These are phyloP conservation scores for Lineus longissimus DNA, from an alignment of 1,140 invertebrate genomes.

Conservation along the genomic window DNA sequence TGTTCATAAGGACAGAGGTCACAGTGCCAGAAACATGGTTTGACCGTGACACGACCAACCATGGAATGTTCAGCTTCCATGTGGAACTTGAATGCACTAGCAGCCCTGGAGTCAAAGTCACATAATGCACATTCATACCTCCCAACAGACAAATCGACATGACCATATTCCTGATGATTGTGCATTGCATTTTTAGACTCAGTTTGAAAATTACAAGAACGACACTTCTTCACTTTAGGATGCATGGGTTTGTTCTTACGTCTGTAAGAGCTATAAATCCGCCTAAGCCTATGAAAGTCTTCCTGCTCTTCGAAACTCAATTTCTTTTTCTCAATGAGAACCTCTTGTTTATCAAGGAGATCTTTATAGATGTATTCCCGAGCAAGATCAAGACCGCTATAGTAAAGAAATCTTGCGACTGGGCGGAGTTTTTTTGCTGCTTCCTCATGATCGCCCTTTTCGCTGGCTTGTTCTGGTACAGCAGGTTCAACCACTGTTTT, in stretches of 20 bases:
- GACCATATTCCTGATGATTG: constrained; percentile 86
- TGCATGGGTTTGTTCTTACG: constrained; percentile 73
- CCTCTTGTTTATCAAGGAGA: constrained; percentile 78
- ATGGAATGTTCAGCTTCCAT: constrained; percentile 86
- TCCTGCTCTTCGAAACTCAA: constrained; percentile 72
- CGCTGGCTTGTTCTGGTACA: not conserved
- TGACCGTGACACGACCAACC: constrained; percentile 74
- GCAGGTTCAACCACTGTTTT: constrained; percentile 26
- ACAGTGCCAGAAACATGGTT: constrained; percentile 85
- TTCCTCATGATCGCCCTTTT: constrained; percentile 26
- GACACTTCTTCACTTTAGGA: constrained; percentile 76
- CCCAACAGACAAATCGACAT: constrained; percentile 77
- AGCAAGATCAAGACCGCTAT: constrained; percentile 84
- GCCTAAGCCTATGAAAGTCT: constrained; percentile 78
- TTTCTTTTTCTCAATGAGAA: constrained; percentile 64
- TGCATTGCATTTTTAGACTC: constrained; percentile 82
- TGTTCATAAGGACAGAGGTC: constrained; percentile 92
- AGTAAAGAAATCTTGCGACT: constrained; percentile 86
- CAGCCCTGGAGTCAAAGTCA: constrained; percentile 78
- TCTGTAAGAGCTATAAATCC: constrained; percentile 58
- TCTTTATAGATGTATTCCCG: constrained; percentile 91
- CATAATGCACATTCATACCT: constrained; percentile 70
- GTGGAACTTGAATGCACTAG: constrained; percentile 84
- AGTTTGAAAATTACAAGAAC: constrained; percentile 87
- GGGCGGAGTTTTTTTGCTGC: constrained; percentile 57